These are phyloP conservation scores for Hyles euphorbiae DNA, from an alignment of 1,140 invertebrate species.

Conservation along the genomic window DNA sequence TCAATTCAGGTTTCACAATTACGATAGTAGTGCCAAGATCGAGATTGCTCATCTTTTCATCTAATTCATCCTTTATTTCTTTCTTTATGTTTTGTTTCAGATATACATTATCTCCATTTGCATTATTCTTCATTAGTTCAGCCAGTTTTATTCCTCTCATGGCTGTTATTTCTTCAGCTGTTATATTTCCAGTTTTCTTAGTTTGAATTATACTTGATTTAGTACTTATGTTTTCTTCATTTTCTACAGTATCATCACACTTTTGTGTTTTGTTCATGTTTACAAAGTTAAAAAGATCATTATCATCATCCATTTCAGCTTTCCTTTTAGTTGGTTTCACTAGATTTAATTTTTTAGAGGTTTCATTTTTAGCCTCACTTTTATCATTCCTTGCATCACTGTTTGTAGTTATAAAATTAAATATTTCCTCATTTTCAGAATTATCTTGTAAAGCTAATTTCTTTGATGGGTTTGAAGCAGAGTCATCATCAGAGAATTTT, in stretches of 20 bases:
- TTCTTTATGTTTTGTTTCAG: slow-evolving; percentile 29
- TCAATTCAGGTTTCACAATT: slow-evolving; percentile 41
- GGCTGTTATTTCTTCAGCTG: slow-evolving; percentile 31
- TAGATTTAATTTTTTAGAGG: slow-evolving; percentile 48
- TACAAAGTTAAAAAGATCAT: slow-evolving; percentile 61
- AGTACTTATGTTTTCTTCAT: not conserved
- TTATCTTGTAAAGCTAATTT: slow-evolving; percentile 34
- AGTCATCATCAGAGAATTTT: slow-evolving; percentile 29
- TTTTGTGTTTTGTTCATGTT: slow-evolving; percentile 19
- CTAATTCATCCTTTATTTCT: slow-evolving; percentile 41
- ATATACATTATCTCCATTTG: slow-evolving; percentile 16
- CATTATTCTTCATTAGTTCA: slow-evolving; percentile 41
- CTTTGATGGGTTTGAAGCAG: slow-evolving; percentile 36
- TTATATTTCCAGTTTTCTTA: slow-evolving; percentile 5
- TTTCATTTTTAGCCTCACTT: slow-evolving; percentile 19
- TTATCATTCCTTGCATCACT: slow-evolving; percentile 3
- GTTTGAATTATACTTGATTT: not conserved
- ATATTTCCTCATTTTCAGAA: slow-evolving; percentile 33
- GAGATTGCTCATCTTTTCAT: slow-evolving; percentile 45
- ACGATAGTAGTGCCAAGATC: slow-evolving; percentile 52
- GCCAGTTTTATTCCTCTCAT: slow-evolving; percentile 49
- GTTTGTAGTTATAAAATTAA: slow-evolving; percentile 43
- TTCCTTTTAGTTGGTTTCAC: slow-evolving; percentile 54
- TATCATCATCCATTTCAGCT: slow-evolving; percentile 33
- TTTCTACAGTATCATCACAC: not conserved